These are phyloP conservation scores for Emydoidea blandingii DNA, from an alignment of 2,797 vertebrate species.

Conservation along the genomic window DNA sequence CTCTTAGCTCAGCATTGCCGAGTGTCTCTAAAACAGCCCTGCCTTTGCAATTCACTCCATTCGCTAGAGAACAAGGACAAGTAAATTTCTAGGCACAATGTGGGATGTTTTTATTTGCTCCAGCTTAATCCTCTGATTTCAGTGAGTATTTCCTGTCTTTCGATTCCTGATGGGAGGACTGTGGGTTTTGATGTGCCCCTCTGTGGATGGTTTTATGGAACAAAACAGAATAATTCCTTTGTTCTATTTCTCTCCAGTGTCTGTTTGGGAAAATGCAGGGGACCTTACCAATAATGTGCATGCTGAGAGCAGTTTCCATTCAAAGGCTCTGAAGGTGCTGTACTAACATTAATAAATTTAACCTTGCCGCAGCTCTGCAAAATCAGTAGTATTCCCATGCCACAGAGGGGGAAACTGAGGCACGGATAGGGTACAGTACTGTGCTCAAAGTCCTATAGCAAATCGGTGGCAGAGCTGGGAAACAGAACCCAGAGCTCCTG, in stretches of 20 bases:
- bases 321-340: background rate
- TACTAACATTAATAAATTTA: background rate
- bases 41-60: background rate
- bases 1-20: background rate
- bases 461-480: background rate
- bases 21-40: background rate
- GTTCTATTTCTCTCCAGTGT: background rate
- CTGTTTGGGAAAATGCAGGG: background rate
- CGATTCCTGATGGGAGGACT: background rate
- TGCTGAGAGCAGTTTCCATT: background rate
- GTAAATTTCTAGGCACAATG: rapidly evolving
- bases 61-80: background rate
- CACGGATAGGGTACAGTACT: background rate
- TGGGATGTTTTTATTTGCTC: background rate
- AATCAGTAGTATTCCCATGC: background rate
- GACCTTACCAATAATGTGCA: background rate
- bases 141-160: background rate
- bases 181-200: background rate
- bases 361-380: background rate
- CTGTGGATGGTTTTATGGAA: background rate
- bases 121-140: background rate
- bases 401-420: background rate
- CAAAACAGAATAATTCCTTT: background rate
- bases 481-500: background rate
- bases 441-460: background rate